Evolutionary conservation across 2,113 vertebrate genomes (phyloP), one percentile per base, ranked within the genome.

Genomic region (Telmatochromis sp.): DNA sequence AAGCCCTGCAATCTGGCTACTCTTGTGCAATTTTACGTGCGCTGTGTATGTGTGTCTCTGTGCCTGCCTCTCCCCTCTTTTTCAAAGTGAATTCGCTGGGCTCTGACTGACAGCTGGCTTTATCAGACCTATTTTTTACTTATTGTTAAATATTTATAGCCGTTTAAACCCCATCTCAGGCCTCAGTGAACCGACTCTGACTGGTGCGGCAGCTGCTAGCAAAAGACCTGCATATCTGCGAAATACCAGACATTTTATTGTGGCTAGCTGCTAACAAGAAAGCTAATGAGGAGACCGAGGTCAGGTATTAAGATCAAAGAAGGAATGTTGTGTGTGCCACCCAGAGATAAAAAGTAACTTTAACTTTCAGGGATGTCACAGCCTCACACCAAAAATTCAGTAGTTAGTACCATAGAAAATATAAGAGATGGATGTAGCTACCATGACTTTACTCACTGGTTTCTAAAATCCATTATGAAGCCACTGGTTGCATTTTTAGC

Each of bases 91-190:
- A 85, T 81, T 90, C 57, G n/a, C 19, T 45, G 28, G 60, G 79
- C 21, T 28, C 19, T 87, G 87, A 95, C 71, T 86, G 89, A 90
- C 94, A 91, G 94, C 86, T 88, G 84, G 53, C 13, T 54, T 91
- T 78, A 94, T 92, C 87, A 87, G 60, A 7, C 80, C 85, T 90
- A 87, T 75, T 84, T 88, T 90, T 85, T 53, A 91, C 81, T 89
- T 81, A 88, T 33, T 89, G 55, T 90, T 91, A 85, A 94, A 93
- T 94, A 95, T 93, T 94, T 92, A 93, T 91, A 94, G 89, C 79
- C 11, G 4, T 91, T 93, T 89, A 88, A 94, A 87, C 54, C 81
- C 81, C 7, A 57, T 79, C 73, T 75, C 80, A 55, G n/a, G 80
- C 19, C 63, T 87, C 37, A 31, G 81, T 3, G 82, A 13, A 53